These are phyloP conservation scores for Lepidurus couesii DNA, from an alignment of 1,140 invertebrate species.

Conservation along the genomic window DNA sequence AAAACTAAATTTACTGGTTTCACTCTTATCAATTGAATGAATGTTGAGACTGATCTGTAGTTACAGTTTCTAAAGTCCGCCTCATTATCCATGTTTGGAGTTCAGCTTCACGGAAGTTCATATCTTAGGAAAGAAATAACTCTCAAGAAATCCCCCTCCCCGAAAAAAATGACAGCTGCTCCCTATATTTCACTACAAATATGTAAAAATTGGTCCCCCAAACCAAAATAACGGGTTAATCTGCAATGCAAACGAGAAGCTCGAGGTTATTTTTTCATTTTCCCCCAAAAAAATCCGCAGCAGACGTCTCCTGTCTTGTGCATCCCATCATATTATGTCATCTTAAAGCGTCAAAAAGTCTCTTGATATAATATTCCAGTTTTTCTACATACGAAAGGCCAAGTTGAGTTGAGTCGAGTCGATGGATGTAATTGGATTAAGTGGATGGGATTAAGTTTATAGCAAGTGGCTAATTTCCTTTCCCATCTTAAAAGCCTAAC, in stretches of 20 bases:
- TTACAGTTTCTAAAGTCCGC: not conserved
- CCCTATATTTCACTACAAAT: not conserved
- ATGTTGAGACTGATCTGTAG: not conserved
- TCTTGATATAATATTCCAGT: too few relatives aligned
- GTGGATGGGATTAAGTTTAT: not conserved
- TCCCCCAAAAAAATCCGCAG: not conserved
- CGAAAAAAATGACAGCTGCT: not conserved
- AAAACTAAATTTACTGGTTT: not conserved
- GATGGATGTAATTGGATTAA: not conserved
- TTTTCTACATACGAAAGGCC: too few relatives aligned
- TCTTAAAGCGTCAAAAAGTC: too few relatives aligned
- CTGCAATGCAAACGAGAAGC: constrained; percentile 10
- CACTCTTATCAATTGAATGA: not conserved
- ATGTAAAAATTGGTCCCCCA: not conserved
- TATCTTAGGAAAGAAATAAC: not conserved
- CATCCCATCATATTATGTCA: too few relatives aligned
- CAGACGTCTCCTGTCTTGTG: not conserved
- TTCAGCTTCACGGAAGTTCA: not conserved
- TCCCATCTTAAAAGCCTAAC: not conserved
- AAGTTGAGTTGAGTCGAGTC: too few relatives aligned
- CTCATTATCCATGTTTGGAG: not conserved
- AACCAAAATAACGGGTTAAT: not conserved
- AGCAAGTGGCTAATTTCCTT: not conserved
- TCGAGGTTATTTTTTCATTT: not conserved
- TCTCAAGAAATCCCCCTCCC: not conserved